Percentiles rank a stretch among this genome's conserved stretches.
These are phyloP conservation scores for Antrozous pallidus DNA, from an alignment of 2,797 vertebrate genomes.

Conservation along the genomic window DNA sequence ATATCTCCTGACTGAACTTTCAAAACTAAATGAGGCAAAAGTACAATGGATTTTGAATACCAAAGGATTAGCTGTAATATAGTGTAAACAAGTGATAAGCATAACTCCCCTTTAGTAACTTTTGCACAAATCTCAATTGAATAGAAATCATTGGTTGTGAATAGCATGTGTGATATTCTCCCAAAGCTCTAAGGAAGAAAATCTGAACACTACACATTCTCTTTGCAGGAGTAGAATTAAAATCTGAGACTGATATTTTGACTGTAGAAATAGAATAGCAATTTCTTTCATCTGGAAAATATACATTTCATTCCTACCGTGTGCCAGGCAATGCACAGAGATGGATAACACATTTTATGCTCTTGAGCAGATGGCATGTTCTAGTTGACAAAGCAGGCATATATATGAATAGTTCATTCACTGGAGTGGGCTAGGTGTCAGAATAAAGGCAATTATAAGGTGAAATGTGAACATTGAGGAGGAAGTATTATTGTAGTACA, in stretches of 20 bases:
- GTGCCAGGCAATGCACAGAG: neutral
- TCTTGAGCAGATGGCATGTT: neutral
- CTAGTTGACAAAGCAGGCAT: neutral
- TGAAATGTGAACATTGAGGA: neutral
- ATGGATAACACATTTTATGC: neutral
- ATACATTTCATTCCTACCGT: neutral
- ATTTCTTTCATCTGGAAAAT: neutral
- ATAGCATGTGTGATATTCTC: neutral
- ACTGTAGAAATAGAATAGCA: neutral
- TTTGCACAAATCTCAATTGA: conserved; percentile 64
- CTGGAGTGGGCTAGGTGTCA: neutral
- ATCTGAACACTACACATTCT: neutral
- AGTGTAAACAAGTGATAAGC: conserved; percentile 43
- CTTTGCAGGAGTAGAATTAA: conserved; percentile 6
- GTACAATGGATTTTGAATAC: conserved; percentile 45
- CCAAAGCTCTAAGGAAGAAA: neutral
- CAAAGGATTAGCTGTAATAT: conserved; percentile 32
- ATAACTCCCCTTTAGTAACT: conserved; percentile 54
- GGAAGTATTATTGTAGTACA: neutral
- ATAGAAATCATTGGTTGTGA: conserved; percentile 42
- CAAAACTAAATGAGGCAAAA: conserved; percentile 75
- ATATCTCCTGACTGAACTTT: conserved; percentile 57
- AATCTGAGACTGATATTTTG: neutral
- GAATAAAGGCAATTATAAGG: neutral
- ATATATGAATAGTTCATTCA: neutral